These are phyloP conservation scores for Chelmon rostratus DNA, from an alignment of 2,797 vertebrate genomes.

Conservation along the genomic window DNA sequence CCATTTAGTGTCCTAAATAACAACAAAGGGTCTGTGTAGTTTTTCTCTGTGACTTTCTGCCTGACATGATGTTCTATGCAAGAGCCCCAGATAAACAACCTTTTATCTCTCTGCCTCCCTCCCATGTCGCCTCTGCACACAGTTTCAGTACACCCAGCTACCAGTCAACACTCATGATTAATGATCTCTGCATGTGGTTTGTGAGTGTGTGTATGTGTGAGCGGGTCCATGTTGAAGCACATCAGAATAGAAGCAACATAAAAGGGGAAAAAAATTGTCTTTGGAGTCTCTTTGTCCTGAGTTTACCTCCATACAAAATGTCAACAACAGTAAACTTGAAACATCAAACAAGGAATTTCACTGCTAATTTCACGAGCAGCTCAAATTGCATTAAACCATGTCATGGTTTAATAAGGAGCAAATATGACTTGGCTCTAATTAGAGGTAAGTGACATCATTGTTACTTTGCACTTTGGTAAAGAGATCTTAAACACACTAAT, in stretches of 20 bases:
- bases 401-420: constrained; percentile 1
- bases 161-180: constrained; percentile 66
- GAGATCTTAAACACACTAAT: constrained; percentile 12
- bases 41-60: constrained; percentile 35
- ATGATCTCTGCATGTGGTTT: constrained; percentile 60
- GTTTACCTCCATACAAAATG: constrained; percentile 42
- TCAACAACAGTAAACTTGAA: constrained; percentile 4
- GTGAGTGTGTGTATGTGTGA: background rate
- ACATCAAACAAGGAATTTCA: constrained; percentile 9
- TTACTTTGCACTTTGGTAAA: constrained; percentile 11
- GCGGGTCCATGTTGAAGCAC: constrained; percentile 38
- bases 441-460: background rate
- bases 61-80: constrained; percentile 72
- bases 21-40: constrained; percentile 28
- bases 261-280: constrained; percentile 16
- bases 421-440: background rate
- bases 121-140: constrained; percentile 57
- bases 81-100: constrained; percentile 70
- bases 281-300: constrained; percentile 37
- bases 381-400: background rate
- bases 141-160: constrained; percentile 35
- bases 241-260: constrained; percentile 45
- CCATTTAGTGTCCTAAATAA: constrained; percentile 32
- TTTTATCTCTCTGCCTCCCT: constrained; percentile 65
- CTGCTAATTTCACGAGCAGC: constrained; percentile 3